Percentiles rank a stretch among this genome's conserved stretches.
Conservation (phyloP, 2,113 vertebrate genomes). For the Carassius carassius region DNA sequence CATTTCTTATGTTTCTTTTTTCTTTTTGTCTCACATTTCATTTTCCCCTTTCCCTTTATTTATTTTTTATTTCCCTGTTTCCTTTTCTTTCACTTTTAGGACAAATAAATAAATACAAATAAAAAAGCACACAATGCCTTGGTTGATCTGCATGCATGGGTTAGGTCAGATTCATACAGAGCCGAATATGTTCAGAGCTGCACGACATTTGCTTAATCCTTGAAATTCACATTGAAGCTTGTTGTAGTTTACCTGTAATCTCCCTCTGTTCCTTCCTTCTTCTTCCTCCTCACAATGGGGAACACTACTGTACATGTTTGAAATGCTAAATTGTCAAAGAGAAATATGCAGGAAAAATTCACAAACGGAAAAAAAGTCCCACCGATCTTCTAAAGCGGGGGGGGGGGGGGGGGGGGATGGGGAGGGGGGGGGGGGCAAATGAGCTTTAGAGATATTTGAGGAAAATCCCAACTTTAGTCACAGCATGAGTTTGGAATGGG, state of each 20-base stretch:
- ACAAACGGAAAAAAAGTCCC: not conserved
- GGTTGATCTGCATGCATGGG: not conserved
- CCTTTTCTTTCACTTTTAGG: not conserved
- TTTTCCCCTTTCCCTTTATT: not conserved
- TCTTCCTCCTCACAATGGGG: slow-evolving; percentile 17
- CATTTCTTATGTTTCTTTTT: too few relatives aligned
- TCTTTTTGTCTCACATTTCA: not conserved
- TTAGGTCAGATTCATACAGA: not conserved
- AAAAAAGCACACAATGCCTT: not conserved
- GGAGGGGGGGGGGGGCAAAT: slow-evolving; percentile 35
- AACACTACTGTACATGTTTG: slow-evolving; percentile 47
- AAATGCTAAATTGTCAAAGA: slow-evolving; percentile 39
- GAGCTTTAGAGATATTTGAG: slow-evolving; percentile 34
- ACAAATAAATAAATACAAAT: not conserved
- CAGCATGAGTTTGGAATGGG: slow-evolving; percentile 5
- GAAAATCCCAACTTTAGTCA: slow-evolving; percentile 28
- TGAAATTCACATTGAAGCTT: slow-evolving; percentile 6
- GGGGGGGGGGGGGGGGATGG: slow-evolving; percentile 11
- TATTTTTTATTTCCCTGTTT: not conserved
- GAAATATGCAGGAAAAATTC: slow-evolving; percentile 31
- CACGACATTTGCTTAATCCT: slow-evolving; percentile 2
- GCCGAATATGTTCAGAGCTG: not conserved
- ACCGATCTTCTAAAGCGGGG: slow-evolving; percentile 12
- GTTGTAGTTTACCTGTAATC: not conserved
- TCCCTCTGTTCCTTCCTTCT: not conserved